These are phyloP conservation scores for Trachemys scripta DNA, from an alignment of 2,113 vertebrate species.

Conservation along the genomic window DNA sequence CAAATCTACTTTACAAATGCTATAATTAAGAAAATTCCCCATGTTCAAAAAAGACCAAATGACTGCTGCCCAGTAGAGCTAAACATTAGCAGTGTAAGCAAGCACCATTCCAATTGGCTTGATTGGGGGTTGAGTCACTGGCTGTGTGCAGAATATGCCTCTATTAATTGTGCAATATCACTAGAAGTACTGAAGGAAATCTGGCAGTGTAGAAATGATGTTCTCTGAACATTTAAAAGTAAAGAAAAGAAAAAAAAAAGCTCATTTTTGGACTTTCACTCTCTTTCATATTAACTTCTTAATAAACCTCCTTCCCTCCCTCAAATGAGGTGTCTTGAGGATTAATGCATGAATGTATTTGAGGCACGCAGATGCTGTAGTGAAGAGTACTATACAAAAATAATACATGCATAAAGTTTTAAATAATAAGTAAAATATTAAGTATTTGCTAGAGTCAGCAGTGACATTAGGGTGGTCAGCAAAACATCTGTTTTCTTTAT, in stretches of 20 bases:
- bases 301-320: neutral
- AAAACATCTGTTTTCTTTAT: neutral
- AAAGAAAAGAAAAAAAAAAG: neutral
- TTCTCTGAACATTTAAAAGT: neutral
- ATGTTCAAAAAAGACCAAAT: neutral
- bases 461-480: neutral
- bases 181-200: neutral
- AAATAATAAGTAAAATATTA: neutral
- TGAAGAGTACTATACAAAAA: neutral
- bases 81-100: neutral
- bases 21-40: neutral
- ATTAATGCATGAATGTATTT: neutral
- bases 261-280: neutral
- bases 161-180: neutral
- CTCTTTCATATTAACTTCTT: neutral
- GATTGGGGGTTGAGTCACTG: fast-evolving
- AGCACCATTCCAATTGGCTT: neutral
- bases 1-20: neutral
- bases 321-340: neutral
- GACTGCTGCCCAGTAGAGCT: neutral
- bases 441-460: neutral
- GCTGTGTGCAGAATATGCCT: neutral
- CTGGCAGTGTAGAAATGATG: neutral
- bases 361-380: neutral
- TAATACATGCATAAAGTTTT: neutral